Conservation (phyloP, 2,113 vertebrate genomes). For the Silurus asotus region DNA sequence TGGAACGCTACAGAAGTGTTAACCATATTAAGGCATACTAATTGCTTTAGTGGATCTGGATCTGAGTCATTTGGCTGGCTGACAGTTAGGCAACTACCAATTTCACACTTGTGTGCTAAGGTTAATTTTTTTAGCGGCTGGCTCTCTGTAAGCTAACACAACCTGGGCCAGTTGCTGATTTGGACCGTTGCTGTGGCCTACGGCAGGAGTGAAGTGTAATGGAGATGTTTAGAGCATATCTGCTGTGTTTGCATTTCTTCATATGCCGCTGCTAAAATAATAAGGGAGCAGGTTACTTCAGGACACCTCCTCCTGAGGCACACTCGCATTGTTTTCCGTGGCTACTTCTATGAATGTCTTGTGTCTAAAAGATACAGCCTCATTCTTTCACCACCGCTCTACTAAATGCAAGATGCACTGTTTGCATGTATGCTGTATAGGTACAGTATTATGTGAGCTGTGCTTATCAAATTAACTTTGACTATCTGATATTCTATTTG, state of each 20-base stretch:
- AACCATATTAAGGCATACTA: slow-evolving; percentile 4
- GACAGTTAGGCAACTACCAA: slow-evolving; percentile 10
- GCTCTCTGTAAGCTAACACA: slow-evolving; percentile 31
- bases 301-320: slow-evolving; percentile 64
- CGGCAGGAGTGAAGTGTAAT: slow-evolving; percentile 63
- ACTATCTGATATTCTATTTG: background rate
- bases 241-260: slow-evolving; percentile 68
- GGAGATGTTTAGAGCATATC: slow-evolving; percentile 67
- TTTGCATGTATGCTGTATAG: background rate
- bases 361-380: slow-evolving; percentile 63
- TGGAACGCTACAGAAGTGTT: background rate
- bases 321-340: slow-evolving; percentile 69
- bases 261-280: slow-evolving; percentile 72
- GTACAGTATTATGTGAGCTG: background rate
- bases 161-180: slow-evolving; percentile 45
- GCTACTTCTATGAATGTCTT: slow-evolving; percentile 57
- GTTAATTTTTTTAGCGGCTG: slow-evolving; percentile 27
- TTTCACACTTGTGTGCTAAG: slow-evolving; percentile 11
- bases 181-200: slow-evolving; percentile 38
- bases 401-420: background rate
- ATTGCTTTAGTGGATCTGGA: slow-evolving; percentile 25
- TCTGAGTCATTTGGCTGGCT: slow-evolving; percentile 9
- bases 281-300: slow-evolving; percentile 71
- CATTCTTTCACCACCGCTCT: background rate
- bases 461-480: background rate